Evolutionary conservation across 1,140 invertebrate genomes (phyloP).

Genomic region (Papilio polyxenes): DNA sequence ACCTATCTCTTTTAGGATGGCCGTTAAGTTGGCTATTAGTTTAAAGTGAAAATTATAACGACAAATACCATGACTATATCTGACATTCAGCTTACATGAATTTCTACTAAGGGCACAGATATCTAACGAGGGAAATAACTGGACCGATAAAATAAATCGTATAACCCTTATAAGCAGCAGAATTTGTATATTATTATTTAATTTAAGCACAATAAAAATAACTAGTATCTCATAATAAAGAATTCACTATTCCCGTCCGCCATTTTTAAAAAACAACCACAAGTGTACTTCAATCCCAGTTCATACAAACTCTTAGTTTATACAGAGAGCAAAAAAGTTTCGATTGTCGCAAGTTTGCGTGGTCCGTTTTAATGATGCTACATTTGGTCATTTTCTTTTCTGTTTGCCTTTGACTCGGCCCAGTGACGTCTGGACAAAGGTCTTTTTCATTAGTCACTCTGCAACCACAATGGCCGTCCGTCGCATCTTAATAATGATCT

Average conservation of each 20-base stretch:
- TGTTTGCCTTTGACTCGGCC: constrained; percentile 28
- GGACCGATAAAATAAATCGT: not conserved
- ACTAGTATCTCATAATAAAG: not conserved
- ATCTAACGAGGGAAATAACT: not conserved
- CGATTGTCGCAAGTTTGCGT: constrained; percentile 21
- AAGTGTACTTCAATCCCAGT: constrained; percentile 18
- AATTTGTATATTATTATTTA: not conserved
- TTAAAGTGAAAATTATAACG: no score
- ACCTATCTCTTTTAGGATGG: not conserved
- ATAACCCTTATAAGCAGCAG: not conserved
- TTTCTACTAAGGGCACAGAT: no score
- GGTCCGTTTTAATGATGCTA: constrained; percentile 31
- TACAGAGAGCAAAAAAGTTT: constrained; percentile 19
- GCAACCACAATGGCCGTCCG: constrained; percentile 16
- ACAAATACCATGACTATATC: no score
- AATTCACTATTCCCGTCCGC: not conserved
- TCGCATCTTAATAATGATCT: constrained; percentile 35
- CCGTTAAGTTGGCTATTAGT: no score
- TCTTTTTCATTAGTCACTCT: constrained; percentile 34
- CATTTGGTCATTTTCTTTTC: constrained; percentile 36
- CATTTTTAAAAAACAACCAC: not conserved
- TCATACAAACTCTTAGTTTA: constrained; percentile 18
- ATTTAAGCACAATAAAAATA: not conserved
- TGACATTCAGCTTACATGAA: no score
- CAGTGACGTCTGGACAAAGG: constrained; percentile 35